Percentiles rank a stretch among this genome's conserved stretches.
Conservation (phyloP, 2,113 vertebrate genomes). For the Orthochromis indermauri region DNA sequence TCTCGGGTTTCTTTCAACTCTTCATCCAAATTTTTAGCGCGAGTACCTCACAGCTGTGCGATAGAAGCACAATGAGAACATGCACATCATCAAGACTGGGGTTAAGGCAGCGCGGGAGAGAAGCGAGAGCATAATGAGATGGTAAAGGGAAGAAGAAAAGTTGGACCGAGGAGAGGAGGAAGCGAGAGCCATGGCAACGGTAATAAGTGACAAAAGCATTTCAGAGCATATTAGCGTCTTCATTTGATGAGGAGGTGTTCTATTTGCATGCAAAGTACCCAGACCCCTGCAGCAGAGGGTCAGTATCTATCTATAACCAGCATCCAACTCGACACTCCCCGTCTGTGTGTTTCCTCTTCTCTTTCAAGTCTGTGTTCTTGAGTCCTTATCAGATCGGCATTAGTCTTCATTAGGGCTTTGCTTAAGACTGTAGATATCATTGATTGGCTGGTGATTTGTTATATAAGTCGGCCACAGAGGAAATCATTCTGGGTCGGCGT, state of each 20-base stretch:
- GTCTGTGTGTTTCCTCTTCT: background rate
- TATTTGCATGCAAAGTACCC: constrained; percentile 32
- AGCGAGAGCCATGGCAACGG: constrained; percentile 22
- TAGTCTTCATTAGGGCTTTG: constrained; percentile 27
- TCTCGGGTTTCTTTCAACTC: constrained; percentile 43
- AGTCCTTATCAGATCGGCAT: constrained; percentile 14
- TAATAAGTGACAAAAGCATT: constrained; percentile 37
- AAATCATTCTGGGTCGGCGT: background rate
- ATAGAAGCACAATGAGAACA: constrained; percentile 16
- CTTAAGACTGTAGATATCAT: constrained; percentile 9
- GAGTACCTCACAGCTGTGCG: constrained; percentile 23
- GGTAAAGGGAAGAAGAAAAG: background rate
- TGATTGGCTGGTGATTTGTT: constrained; percentile 50
- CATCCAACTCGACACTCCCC: background rate
- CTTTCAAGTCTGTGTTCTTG: background rate
- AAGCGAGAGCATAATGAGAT: background rate
- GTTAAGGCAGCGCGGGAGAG: background rate
- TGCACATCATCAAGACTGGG: constrained; percentile 10
- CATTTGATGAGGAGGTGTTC: constrained; percentile 21
- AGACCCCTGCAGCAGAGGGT: background rate
- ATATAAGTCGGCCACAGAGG: background rate
- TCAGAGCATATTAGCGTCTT: constrained; percentile 14
- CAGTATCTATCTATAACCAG: background rate
- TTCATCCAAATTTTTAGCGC: constrained; percentile 24
- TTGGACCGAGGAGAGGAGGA: background rate